Evolutionary conservation across 2,888 invertebrate genomes (phyloP), one percentile per base, ranked within the genome.

Genomic region (Andricus quercusramuli): DNA sequence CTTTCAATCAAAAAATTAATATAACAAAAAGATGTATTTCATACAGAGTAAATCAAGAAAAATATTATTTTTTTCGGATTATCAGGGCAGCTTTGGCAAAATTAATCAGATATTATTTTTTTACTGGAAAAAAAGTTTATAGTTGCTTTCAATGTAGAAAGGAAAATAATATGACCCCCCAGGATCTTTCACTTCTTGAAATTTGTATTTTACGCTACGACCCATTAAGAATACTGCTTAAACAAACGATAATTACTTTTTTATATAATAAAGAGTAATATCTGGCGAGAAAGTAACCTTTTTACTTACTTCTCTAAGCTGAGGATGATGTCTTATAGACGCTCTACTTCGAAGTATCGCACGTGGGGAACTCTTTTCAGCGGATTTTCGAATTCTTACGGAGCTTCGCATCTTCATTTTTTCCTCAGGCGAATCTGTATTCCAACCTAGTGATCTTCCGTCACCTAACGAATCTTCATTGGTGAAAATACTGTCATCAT

Each of bases 201-300:
- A 51, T 51, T 20, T 51, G 4, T 6, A 20, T 51, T 17, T 44
- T 44, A 44, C 44, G 13, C 44, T 15, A 44, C 4, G 15, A 4
- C 44, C 44, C 9, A n/a, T n/a, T n/a, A 56, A 62, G 6, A 25
- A 25, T 25, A 25, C 3, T 15, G 62, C 5, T 62, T 3, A 22
- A 25, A 62, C 15, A 25, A 62, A 0, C 5, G 1, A 13, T 20
- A 22, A 0, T 29, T 25, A 15, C 6, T 25, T 62, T 62, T 17
- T 29, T 29, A 4, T 25, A 56, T 62, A 25, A 62, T 29, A 6
- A 64, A 64, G 8, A 25, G 56, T 47, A 13, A 74, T 51, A 4
- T 51, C 29, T 5, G 20, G 6, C 8, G 74, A 74, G 15, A 74
- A 74, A 29, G 74, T 56, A 29, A 74, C 74, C 32, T 32, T 56